A percentile compares a stretch with the other conserved stretches of the same genome.
phyloP scores from a whole-genome alignment of 2,113 vertebrate species.

The Campylorhamphus procurvoides region DNA sequence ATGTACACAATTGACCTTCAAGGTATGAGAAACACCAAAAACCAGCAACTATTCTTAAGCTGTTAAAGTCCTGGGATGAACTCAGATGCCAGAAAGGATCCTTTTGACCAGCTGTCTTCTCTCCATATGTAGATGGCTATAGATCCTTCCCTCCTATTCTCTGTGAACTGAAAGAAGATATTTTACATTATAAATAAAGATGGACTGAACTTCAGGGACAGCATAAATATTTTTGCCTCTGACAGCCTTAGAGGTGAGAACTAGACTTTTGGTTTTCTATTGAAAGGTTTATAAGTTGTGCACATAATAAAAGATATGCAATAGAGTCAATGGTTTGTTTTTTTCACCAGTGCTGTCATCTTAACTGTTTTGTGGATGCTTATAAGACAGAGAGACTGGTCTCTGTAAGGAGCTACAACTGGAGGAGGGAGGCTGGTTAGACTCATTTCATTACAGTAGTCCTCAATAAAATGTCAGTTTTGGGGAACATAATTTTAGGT shows the following conservation, averaged over 20 bases:
- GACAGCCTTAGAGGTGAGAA: background rate
- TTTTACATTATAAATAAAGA: background rate
- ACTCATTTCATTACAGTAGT: background rate
- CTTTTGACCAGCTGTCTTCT: background rate
- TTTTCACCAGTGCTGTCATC: background rate
- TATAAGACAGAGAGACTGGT: background rate
- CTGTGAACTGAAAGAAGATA: background rate
- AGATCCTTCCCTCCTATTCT: background rate
- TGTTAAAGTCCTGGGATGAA: background rate
- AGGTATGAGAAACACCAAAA: background rate
- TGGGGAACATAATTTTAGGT: background rate
- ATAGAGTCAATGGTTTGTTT: background rate
- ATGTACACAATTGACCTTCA: conserved; percentile 25
- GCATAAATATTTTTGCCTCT: background rate
- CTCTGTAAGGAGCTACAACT: background rate
- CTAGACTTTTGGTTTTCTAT: background rate
- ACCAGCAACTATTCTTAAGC: background rate
- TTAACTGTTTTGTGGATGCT: background rate
- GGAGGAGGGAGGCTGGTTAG: background rate
- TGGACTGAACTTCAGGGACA: background rate
- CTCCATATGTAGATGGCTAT: background rate
- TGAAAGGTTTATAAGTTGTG: background rate
- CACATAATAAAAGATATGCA: background rate
- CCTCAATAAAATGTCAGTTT: background rate
- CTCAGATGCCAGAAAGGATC: background rate